Evolutionary conservation across 2,797 vertebrate genomes (phyloP).

Genomic region (Dendrocincla tyrannina): DNA sequence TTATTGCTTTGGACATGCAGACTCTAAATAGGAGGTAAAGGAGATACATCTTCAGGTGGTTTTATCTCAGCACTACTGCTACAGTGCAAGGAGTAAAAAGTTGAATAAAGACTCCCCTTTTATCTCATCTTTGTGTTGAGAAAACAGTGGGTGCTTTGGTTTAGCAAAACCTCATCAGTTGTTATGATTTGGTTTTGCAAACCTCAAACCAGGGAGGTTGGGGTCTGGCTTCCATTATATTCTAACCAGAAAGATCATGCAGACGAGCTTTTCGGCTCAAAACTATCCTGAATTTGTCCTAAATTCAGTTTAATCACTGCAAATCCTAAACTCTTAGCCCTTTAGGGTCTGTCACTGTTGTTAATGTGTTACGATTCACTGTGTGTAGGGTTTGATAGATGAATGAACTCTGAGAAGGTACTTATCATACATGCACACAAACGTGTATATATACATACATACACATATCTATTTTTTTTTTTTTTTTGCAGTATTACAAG

Average conservation of each 20-base stretch:
- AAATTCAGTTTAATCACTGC: constrained; percentile 13
- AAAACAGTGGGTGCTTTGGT: not conserved
- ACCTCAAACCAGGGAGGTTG: constrained; percentile 6
- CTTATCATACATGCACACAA: not conserved
- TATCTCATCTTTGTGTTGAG: not conserved
- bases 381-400: not conserved
- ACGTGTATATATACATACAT: not conserved
- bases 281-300: not conserved
- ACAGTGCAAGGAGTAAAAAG: not conserved
- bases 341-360: not conserved
- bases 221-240: constrained; percentile 42
- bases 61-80: not conserved
- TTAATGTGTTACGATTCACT: not conserved
- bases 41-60: not conserved
- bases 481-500: not conserved
- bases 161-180: constrained; percentile 31
- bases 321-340: not conserved
- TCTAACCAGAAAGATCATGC: not conserved
- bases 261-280: constrained; percentile 2
- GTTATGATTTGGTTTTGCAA: constrained; percentile 30
- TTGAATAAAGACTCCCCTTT: not conserved
- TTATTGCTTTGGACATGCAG: not conserved
- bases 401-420: not conserved
- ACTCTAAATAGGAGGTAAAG: not conserved
- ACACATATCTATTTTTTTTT: too few species aligned